Percentiles rank a stretch among this genome's conserved stretches.
These are phyloP conservation scores for Cantharis nigra DNA, from an alignment of 2,888 invertebrate species.

Conservation along the genomic window DNA sequence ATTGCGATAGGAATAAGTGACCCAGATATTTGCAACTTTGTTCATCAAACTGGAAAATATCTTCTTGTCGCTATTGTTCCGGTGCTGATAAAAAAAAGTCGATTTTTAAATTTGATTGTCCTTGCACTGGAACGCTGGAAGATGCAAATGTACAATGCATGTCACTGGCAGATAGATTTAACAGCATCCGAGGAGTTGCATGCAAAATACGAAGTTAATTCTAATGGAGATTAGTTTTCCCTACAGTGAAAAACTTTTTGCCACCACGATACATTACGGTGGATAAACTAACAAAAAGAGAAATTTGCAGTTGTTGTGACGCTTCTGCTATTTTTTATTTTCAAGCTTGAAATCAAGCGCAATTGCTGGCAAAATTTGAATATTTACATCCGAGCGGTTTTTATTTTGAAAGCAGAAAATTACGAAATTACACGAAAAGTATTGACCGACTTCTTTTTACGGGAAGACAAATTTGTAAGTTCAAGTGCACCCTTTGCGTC, in stretches of 20 bases:
- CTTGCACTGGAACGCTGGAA: neutral
- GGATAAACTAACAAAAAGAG: neutral
- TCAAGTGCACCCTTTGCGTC: neutral
- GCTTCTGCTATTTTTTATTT: neutral
- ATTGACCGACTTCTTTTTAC: neutral
- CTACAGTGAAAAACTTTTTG: neutral
- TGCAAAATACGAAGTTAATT: conserved; percentile 16
- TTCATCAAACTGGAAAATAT: neutral
- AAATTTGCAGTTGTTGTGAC: neutral
- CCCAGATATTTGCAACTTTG: neutral
- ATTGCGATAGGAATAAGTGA: neutral
- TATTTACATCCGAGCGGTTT: neutral
- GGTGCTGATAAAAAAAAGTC: neutral
- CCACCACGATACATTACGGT: neutral
- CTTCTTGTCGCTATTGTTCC: neutral
- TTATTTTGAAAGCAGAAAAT: too few relatives aligned
- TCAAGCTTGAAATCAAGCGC: too few relatives aligned
- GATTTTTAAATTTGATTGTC: neutral
- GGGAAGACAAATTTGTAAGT: neutral
- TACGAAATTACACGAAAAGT: neutral
- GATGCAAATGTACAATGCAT: neutral
- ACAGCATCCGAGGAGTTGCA: conserved; percentile 3
- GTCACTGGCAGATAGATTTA: conserved; percentile 18
- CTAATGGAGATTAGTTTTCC: conserved; percentile 14
- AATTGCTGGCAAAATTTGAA: neutral